phyloP scores from a whole-genome alignment of 2,113 vertebrate species.

The Mystacornis crossleyi region DNA sequence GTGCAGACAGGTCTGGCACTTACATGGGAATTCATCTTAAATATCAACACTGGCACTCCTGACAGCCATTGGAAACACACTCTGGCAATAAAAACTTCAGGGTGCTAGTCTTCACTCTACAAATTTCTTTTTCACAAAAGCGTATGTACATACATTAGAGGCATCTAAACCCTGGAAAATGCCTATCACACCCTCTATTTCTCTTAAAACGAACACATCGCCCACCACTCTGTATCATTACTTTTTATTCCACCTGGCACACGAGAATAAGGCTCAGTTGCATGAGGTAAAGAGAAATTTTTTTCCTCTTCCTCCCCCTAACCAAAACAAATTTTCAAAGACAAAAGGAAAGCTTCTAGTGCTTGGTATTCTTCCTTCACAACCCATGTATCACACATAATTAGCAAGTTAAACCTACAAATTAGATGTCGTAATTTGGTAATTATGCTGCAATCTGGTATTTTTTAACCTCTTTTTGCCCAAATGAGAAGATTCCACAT shows the following conservation, averaged over 20 bases:
- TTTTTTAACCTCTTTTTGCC: slow-evolving; percentile 54
- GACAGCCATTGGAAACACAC: background rate
- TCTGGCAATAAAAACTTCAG: background rate
- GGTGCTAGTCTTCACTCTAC: background rate
- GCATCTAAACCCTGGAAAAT: background rate
- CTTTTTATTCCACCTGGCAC: slow-evolving; percentile 13
- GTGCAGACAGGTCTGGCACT: background rate
- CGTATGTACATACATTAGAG: background rate
- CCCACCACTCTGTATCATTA: background rate
- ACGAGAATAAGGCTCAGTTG: background rate
- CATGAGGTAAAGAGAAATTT: background rate
- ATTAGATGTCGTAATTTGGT: slow-evolving; percentile 51
- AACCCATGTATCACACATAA: slow-evolving; percentile 43
- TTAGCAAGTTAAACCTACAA: slow-evolving; percentile 64
- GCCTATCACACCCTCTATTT: background rate
- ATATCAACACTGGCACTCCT: background rate
- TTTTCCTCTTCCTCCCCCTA: background rate
- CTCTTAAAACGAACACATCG: background rate
- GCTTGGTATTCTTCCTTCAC: slow-evolving; percentile 35
- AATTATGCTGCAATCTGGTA: slow-evolving; percentile 54
- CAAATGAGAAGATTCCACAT: accelerated
- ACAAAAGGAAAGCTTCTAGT: slow-evolving; percentile 19
- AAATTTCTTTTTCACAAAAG: background rate
- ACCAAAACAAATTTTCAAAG: slow-evolving; percentile 40
- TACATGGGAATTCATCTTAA: background rate